phyloP scores from a whole-genome alignment of 2,888 invertebrate species.

The Nineta flava region DNA sequence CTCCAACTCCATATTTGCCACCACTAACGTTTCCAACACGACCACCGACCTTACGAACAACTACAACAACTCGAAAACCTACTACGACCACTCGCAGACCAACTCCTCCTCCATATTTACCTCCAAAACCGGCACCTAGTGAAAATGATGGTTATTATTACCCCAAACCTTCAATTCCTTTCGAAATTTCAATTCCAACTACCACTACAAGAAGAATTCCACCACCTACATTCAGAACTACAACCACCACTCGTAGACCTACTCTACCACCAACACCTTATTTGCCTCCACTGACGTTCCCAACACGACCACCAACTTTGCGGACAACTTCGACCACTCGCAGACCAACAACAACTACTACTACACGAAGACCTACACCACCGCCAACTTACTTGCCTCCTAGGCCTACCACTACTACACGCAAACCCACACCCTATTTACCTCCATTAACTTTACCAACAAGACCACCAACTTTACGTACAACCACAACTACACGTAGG shows the following conservation, averaged over 20 bases:
- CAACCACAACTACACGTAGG: not conserved
- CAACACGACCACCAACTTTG: constrained; percentile 13
- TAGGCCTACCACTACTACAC: not conserved
- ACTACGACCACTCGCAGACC: constrained; percentile 1
- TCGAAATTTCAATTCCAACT: constrained; percentile 14
- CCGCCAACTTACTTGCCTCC: not conserved
- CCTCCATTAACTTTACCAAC: not conserved
- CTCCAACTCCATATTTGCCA: constrained; percentile 15
- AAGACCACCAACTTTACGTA: not conserved
- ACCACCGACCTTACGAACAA: constrained; percentile 11
- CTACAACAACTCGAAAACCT: constrained; percentile 5
- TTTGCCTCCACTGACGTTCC: constrained; percentile 4
- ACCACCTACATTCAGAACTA: too few relatives aligned
- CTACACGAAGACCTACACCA: constrained; percentile 9
- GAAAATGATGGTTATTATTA: constrained; percentile 9
- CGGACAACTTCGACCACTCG: too few relatives aligned
- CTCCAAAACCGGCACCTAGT: constrained; percentile 16
- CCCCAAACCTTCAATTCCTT: constrained; percentile 6
- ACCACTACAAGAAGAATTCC: constrained; percentile 17
- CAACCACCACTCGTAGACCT: too few relatives aligned
- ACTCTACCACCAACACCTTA: not conserved
- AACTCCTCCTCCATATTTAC: constrained; percentile 12
- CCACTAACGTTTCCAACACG: constrained; percentile 3
- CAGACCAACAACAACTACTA: constrained; percentile 4
- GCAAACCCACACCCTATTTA: not conserved